phyloP scores from a whole-genome alignment of 2,113 vertebrate species.

The Cinclus mexicanus region DNA sequence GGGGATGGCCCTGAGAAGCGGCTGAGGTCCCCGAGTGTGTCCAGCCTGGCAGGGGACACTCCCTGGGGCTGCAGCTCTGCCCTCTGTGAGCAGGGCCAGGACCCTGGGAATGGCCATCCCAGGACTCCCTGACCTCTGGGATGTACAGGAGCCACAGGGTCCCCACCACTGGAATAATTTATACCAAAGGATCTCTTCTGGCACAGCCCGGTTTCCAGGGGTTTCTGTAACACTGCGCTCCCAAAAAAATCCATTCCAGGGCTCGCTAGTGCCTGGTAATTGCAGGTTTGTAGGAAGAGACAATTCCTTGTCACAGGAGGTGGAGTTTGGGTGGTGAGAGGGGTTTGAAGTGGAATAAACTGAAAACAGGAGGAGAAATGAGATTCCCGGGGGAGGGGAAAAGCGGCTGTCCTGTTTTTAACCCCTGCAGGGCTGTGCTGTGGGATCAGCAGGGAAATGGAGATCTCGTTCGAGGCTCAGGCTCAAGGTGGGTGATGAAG shows the following conservation, averaged over 20 bases:
- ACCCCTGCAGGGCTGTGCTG: neutral
- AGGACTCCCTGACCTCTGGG: neutral
- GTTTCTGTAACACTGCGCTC: neutral
- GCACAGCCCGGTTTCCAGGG: neutral
- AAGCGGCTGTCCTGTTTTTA: neutral
- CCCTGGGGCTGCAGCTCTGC: neutral
- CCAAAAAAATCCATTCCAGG: neutral
- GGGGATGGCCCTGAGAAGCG: neutral
- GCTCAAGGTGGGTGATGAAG: neutral
- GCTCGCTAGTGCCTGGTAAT: neutral
- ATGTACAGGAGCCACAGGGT: accelerated
- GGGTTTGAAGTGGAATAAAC: neutral
- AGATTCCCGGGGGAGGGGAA: neutral
- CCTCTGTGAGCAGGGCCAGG: neutral
- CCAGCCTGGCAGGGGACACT: neutral
- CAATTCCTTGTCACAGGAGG: neutral
- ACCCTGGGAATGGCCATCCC: neutral
- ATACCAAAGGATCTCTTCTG: too few relatives aligned
- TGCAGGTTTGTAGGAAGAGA: neutral
- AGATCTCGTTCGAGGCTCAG: accelerated
- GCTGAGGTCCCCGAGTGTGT: neutral
- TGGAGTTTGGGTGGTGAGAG: neutral
- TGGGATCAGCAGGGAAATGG: neutral
- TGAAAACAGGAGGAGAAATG: neutral
- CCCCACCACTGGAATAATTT: too few relatives aligned